Percentiles rank a stretch among this genome's conserved stretches.
phyloP scores from a whole-genome alignment of 1,140 invertebrate genomes.

The Drosophila willistoni region DNA sequence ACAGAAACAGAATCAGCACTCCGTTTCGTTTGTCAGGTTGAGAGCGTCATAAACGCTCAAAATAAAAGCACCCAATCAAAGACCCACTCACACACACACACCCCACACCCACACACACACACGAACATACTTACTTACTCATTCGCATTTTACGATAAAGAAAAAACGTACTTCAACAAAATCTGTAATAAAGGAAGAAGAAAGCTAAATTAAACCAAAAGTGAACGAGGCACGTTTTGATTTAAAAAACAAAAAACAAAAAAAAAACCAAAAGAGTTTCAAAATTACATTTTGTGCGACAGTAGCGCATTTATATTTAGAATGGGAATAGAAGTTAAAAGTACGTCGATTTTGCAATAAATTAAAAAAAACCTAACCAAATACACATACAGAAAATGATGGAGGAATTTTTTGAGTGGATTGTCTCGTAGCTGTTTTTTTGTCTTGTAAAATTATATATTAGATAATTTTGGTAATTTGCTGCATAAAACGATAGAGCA shows the following conservation, averaged over 20 bases:
- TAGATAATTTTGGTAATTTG: too few relatives aligned
- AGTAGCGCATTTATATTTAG: constrained; percentile 2
- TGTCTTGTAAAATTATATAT: too few relatives aligned
- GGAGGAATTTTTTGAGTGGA: too few relatives aligned
- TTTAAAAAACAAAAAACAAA: constrained; percentile 50
- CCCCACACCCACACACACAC: constrained; percentile 2
- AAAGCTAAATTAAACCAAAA: constrained; percentile 49
- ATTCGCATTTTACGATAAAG: constrained; percentile 47
- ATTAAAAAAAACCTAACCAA: too few relatives aligned
- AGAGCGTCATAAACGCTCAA: constrained; percentile 12
- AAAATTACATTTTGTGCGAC: constrained; percentile 17
- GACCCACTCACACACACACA: constrained; percentile 7
- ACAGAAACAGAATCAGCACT: constrained; percentile 10
- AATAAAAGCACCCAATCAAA: constrained; percentile 32
- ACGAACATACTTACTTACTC: constrained; percentile 20
- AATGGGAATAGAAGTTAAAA: neutral
- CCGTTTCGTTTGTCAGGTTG: constrained; percentile 17
- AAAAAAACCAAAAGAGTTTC: constrained; percentile 33
- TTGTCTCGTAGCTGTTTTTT: too few relatives aligned
- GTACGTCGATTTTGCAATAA: neutral
- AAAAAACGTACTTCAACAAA: constrained; percentile 37
- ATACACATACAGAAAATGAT: too few relatives aligned
- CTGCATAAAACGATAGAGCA: too few relatives aligned
- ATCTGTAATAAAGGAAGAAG: constrained; percentile 44
- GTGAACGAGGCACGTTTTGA: constrained; percentile 46